Evolutionary conservation across 2,113 vertebrate species (phyloP).

Genomic region (Parotia lawesii): DNA sequence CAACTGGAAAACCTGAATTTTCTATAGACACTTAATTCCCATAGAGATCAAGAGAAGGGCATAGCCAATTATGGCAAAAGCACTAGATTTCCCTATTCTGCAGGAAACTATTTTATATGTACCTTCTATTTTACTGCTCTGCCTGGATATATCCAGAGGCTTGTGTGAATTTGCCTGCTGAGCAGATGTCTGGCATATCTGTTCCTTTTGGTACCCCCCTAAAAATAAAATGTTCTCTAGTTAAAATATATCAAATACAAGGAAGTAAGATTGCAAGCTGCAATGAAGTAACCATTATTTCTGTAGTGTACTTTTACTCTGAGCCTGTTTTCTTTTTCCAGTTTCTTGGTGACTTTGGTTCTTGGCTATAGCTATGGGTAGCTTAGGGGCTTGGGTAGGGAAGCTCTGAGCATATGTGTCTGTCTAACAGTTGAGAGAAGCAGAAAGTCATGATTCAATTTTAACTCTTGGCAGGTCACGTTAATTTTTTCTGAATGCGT

Average conservation of each 20-base stretch:
- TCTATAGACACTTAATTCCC: background rate
- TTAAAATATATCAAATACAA: background rate
- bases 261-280: background rate
- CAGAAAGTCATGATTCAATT: background rate
- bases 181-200: background rate
- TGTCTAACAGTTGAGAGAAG: background rate
- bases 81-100: background rate
- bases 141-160: background rate
- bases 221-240: background rate
- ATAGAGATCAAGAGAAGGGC: background rate
- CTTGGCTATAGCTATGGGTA: background rate
- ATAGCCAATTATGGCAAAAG: background rate
- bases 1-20: background rate
- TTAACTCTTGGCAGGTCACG: background rate
- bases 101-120: background rate
- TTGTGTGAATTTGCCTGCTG: slow-evolving; percentile 19
- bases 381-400: background rate
- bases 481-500: background rate
- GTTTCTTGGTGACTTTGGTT: background rate
- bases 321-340: background rate
- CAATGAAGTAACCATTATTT: background rate
- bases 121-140: background rate
- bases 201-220: background rate
- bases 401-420: background rate
- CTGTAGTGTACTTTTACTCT: background rate